Conservation (phyloP, 2,113 vertebrate species). For the Parotia lawesii region DNA sequence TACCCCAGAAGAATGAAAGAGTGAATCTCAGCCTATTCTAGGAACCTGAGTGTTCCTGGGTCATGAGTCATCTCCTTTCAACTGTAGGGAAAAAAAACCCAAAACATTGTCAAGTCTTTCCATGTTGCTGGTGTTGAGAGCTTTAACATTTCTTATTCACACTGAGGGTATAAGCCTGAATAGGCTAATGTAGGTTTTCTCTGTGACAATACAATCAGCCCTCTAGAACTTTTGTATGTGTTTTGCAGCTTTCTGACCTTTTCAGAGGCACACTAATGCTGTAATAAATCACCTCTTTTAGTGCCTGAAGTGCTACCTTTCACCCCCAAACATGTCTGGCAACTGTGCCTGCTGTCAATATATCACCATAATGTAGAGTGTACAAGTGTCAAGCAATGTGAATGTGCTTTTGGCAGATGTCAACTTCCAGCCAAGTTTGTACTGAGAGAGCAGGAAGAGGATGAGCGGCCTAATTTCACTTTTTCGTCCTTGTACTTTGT, state of each 20-base stretch:
- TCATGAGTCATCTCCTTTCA: not conserved
- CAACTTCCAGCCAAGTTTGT: not conserved
- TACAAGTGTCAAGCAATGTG: not conserved
- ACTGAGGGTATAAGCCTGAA: not conserved
- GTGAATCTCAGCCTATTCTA: not conserved
- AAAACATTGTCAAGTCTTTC: not conserved
- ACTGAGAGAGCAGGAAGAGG: not conserved
- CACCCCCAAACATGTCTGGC: not conserved
- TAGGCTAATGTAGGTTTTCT: not conserved
- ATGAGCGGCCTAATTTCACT: not conserved
- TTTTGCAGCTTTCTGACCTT: slow-evolving; percentile 44
- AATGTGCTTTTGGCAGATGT: not conserved
- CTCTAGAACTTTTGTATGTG: not conserved
- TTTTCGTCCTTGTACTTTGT: not conserved
- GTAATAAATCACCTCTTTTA: slow-evolving; percentile 36
- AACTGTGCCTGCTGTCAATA: not conserved
- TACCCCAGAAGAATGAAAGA: not conserved
- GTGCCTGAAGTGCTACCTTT: slow-evolving; percentile 12
- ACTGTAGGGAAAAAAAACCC: not conserved
- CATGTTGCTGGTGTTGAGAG: not conserved
- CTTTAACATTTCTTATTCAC: not conserved
- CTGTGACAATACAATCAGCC: not conserved
- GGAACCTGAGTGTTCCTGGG: not conserved
- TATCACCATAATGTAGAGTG: not conserved
- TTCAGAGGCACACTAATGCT: not conserved